Conservation (phyloP, 1,140 invertebrate species). For the Sitobion miscanthi region DNA sequence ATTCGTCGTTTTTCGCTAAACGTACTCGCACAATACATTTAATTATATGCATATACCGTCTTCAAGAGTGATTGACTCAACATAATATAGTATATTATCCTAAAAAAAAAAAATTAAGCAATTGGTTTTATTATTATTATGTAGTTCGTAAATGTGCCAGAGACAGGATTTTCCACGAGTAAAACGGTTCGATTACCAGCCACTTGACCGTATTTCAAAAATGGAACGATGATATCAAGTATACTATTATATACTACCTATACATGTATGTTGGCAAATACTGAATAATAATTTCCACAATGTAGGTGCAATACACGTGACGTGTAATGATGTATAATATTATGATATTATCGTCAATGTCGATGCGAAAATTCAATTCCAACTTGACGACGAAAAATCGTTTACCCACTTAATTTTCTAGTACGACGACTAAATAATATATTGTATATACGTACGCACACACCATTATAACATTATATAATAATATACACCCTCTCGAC, state of each 20-base stretch:
- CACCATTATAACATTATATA: neutral
- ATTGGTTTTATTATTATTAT: neutral
- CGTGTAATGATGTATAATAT: neutral
- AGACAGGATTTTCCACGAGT: neutral
- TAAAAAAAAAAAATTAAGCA: neutral
- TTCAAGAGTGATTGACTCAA: neutral
- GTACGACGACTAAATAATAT: neutral
- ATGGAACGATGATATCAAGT: neutral
- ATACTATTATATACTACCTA: neutral
- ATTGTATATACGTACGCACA: neutral
- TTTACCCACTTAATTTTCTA: slow-evolving; percentile 16
- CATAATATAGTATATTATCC: neutral
- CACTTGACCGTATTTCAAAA: neutral
- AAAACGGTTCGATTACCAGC: neutral
- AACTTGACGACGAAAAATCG: slow-evolving; percentile 7
- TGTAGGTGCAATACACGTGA: neutral
- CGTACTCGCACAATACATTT: neutral
- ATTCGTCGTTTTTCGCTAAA: neutral
- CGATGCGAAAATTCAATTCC: neutral
- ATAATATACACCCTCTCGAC: neutral
- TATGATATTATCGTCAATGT: neutral
- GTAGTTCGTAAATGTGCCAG: neutral
- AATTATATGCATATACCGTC: neutral
- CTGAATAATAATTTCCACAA: neutral
- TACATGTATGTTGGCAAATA: neutral